A percentile compares a stretch with the other conserved stretches of the same genome.
Evolutionary conservation across 1,140 invertebrate species (phyloP).

Genomic region (Cyrtorhinus lividipennis): DNA sequence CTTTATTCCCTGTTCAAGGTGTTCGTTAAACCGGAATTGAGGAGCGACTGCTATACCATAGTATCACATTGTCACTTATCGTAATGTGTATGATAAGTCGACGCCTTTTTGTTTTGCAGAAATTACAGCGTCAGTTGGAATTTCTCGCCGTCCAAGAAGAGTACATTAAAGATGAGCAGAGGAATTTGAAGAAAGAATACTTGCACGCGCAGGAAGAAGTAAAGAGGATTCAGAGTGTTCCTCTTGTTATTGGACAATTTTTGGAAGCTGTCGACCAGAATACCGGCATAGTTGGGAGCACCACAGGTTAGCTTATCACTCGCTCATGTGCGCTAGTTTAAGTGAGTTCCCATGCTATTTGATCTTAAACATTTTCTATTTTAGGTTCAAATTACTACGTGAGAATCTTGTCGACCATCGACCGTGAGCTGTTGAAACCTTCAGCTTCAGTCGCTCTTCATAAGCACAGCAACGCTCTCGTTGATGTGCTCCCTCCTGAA

Average conservation of each 20-base stretch:
- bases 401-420: constrained; percentile 88
- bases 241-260: constrained; percentile 94
- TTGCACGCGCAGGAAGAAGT: constrained; percentile 96
- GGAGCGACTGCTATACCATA: no score
- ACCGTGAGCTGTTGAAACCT: constrained; percentile 87
- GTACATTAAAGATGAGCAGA: constrained; percentile 96
- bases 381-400: constrained; percentile 93
- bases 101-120: no score
- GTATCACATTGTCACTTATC: no score
- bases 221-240: constrained; percentile 93
- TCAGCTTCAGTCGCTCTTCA: constrained; percentile 93
- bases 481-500: constrained; percentile 93
- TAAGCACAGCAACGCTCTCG: constrained; percentile 94
- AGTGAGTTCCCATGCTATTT: no score
- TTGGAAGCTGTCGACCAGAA: constrained; percentile 96
- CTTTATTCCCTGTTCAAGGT: no score
- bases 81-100: no score
- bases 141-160: constrained; percentile 96
- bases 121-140: constrained; percentile 88
- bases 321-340: background rate
- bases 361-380: constrained; percentile 10
- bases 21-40: no score
- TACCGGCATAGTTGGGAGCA: constrained; percentile 81
- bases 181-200: constrained; percentile 95
- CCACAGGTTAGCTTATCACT: constrained; percentile 41